Evolutionary conservation across 2,888 invertebrate species (phyloP), one percentile per base, ranked within the genome.

Genomic region (Epinotia ramella): DNA sequence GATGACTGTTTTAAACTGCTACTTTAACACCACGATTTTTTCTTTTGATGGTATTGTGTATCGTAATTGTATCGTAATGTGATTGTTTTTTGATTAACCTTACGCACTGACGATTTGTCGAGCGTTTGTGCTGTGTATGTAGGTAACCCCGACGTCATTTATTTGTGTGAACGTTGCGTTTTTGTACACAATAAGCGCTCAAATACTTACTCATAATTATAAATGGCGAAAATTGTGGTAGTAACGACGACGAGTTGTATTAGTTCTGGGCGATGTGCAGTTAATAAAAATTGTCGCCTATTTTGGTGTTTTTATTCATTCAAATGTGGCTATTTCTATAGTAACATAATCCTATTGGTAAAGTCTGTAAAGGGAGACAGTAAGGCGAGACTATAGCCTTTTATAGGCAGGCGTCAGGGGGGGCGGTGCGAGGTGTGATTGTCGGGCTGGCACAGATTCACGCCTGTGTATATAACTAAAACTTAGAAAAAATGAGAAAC

Each of bases 241-340:
- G n/a, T 53, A 33, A 24, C 16, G 28, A 16, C 5, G 28, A 60
- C 28, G 28, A 60, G 60, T 60, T 60, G 60, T 16, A 24, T 60
- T 60, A 28, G 28, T 60, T 60, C 60, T 60, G 60, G 60, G 60
- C 13, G 24, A 60, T 60, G 28, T 60, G 6, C 28, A 60, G 24
- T 28, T 24, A 60, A 13, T 28, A 28, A 60, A 60, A 16, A 24
- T 12, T 16, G 13, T 60, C 13, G 16, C 24, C 60, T 6, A 24
- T 16, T 28, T 28, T 60, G 16, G 7, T 28, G 28, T 60, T 28
- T 60, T 5, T 13, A 28, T 49, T 49, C 24, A 28, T 60, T 24
- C 16, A 24, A 20, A 20, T 11, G 11, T 20, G 20, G 20, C 20
- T 20, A 57, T 20, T 57, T 11, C 12, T 11, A n/a, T n/a, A 0